Evolutionary conservation across 2,888 invertebrate genomes (phyloP).

Genomic region (Epinotia nisella): DNA sequence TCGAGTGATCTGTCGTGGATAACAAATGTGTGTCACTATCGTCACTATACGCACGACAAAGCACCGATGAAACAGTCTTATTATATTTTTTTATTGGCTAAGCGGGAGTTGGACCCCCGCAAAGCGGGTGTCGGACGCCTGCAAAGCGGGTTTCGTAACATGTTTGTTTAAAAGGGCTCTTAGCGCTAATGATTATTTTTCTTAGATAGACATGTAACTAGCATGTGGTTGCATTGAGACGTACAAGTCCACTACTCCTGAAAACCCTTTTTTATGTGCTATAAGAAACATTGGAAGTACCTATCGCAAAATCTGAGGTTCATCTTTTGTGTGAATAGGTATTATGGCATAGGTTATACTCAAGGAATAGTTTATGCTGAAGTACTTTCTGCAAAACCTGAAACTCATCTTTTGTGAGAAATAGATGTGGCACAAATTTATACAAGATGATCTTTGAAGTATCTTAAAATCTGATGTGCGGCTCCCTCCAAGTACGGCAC

Average conservation of each 20-base stretch:
- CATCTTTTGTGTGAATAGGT: too few relatives aligned
- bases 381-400: too few relatives aligned
- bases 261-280: too few relatives aligned
- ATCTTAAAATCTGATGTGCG: neutral
- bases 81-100: constrained; percentile 12
- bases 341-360: too few relatives aligned
- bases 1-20: constrained; percentile 55
- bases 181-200: neutral
- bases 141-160: constrained; percentile 10
- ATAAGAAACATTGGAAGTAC: too few relatives aligned
- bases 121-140: constrained; percentile 2
- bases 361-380: too few relatives aligned
- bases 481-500: neutral
- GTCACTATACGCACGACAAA: constrained; percentile 58
- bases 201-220: neutral
- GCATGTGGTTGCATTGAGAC: neutral
- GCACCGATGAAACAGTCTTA: constrained; percentile 38
- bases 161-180: neutral
- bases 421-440: too few relatives aligned
- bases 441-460: neutral
- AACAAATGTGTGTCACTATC: constrained; percentile 74
- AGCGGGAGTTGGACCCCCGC: constrained; percentile 11
- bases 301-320: too few relatives aligned
- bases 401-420: too few relatives aligned
- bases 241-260: too few relatives aligned